Base-by-base conservation (phyloP, 2,888 invertebrate genomes). In the Chromoteleia sp. region DNA sequence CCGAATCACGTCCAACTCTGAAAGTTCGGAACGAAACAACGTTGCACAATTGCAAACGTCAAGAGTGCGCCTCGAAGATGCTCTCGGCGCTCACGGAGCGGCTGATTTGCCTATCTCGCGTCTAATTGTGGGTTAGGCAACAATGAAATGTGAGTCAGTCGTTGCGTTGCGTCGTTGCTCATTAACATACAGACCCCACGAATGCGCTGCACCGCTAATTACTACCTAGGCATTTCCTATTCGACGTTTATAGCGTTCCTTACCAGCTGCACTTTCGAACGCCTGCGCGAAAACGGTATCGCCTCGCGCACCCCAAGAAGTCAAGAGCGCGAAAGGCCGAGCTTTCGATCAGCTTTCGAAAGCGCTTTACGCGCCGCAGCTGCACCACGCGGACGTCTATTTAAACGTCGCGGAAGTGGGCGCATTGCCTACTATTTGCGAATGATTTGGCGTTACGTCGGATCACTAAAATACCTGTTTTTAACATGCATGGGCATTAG, bases 151-250 rank as follows among this genome's bases (percentile, higher is more conserved):
- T 82, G 82, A 82, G 82, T 79, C 76, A 76, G 82, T 81, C 81
- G 68, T 73, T 80, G 75, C 75, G 80, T 63, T 63, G 80, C 74
- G 80, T 81, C 81, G 76, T 50, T 77, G 77, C 82, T 82, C 78
- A 82, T 82, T 82, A 82, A 82, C 82, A 82, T 82, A 78, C 67
- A 82, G 77, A 81, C 77, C 74, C 74, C 82, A 78, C 82, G 75
- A 78, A 67, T 78, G 65, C 78, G 58, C 71, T 45, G 63, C 70
- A 54, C 45, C 84, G 84, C 85, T 87, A 87, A 87, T 87, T 87
- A 86, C 86, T 85, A 87, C 84, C 84, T 85, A 76, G 73, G 65
- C 76, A 87, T 86, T 87, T 87, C 85, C 86, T 85, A 86, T 85
- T 84, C 85, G 82, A 86, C 82, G 86, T 86, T 84, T 85, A 86